Evolutionary conservation across 2,113 vertebrate species (phyloP), one percentile per base, ranked within the genome.

Genomic region (Muscicapa adusta): DNA sequence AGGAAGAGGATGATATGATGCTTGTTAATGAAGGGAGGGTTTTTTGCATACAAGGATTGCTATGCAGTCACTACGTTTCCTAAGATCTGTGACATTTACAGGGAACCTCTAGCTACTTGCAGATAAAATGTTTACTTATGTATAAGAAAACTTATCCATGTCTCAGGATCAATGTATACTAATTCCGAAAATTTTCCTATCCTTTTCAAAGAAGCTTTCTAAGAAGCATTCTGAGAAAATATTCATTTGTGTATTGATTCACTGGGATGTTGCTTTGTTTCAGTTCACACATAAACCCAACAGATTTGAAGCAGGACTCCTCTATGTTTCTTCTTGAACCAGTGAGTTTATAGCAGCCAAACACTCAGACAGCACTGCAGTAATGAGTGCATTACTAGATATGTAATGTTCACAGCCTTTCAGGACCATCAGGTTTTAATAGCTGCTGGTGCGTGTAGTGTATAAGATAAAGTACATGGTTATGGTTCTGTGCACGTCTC

Each of bases 341-440:
- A 63, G 15, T 45, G 15, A 67, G 31, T 70, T 22, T 34, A 12
- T 3, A 74, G 31, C 36, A 88, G 31, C 34, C n/a, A 78, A 73
- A 40, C 38, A 48, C 33, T n/a, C 51, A 60, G 29, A 53, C 12
- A 70, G 45, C 8, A 6, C 31, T 57, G 48, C 38, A 67, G 48
- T 20, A 72, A 48, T 38, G 40, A 84, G 40, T 57, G 40, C 16
- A 18, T 89, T 82, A 18, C 48, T 48, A 53, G 65, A 23, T 42
- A 42, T 50, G n/a, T n/a, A 57, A 92, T 61, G 42, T 36, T 86
- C 31, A 42, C 19, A 63, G 40, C 50, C 73, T 89, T 96, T 92
- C 73, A 68, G 61, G 57, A 61, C 61, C 73, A 72, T 79, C 65
- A 73, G 33, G n/a, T 87, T 85, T 89, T 93, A 93, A 84, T 68